phyloP scores from a whole-genome alignment of 2,113 vertebrate species.

The Rattus norvegicus region GRCr8 NC_086033.1:38684501-38685000 shows the following conservation, averaged over 20 bases:
- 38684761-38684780: not conserved
- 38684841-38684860: not conserved
- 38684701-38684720: not conserved
- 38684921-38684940: not conserved
- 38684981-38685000: not conserved
- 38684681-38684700: not conserved
- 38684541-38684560: constrained; percentile 77
- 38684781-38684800: not conserved
- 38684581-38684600: constrained; percentile 80
- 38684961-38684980: not conserved
- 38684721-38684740: not conserved
- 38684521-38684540: constrained; percentile 82
- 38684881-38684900: constrained; percentile 24
- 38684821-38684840: not conserved
- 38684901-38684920: not conserved
- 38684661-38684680: not conserved
- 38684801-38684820: not conserved
- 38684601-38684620: constrained; percentile 65
- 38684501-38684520: constrained; percentile 75
- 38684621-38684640: constrained; percentile 66
- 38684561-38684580: constrained; percentile 78
- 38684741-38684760: not conserved
- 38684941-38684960: not conserved
- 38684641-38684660: constrained; percentile 55
- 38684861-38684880: not conserved